Percentiles rank a stretch among this genome's conserved stretches.
Conservation (phyloP, 2,797 vertebrate species). For the Cryptoblepharus egeriae region DNA sequence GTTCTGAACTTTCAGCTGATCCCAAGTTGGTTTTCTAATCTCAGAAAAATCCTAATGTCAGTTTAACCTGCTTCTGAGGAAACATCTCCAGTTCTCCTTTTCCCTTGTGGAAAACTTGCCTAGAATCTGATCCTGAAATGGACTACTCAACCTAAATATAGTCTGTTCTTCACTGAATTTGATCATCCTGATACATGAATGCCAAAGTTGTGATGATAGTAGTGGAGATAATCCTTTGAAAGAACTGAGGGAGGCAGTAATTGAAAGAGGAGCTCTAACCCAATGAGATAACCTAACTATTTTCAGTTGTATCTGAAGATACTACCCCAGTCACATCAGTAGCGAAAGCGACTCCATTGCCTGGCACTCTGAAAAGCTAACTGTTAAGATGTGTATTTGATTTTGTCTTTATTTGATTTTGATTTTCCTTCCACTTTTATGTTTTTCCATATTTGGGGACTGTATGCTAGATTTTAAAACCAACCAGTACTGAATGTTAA, state of each 20-base stretch:
- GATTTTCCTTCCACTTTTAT: neutral
- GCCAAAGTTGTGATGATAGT: neutral
- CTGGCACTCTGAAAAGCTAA: neutral
- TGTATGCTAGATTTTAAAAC: neutral
- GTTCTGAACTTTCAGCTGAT: no score
- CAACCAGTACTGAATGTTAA: neutral
- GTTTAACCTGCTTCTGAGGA: neutral
- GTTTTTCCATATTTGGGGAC: neutral
- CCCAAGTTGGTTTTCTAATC: no score
- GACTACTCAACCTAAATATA: neutral
- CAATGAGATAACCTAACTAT: neutral
- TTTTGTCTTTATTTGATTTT: neutral
- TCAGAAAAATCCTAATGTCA: neutral
- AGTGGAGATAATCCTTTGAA: neutral
- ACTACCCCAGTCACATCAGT: neutral
- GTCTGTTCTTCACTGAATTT: neutral
- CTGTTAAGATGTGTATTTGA: neutral
- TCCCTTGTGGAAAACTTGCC: neutral
- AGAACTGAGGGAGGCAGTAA: neutral
- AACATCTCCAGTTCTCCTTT: neutral
- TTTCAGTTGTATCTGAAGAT: neutral
- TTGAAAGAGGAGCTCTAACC: neutral
- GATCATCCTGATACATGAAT: neutral
- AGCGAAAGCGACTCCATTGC: neutral
- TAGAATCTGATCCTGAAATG: neutral